Percentiles rank a stretch among this genome's conserved stretches.
Evolutionary conservation across 2,888 invertebrate species (phyloP).

Genomic region (Oasisia sp.): DNA sequence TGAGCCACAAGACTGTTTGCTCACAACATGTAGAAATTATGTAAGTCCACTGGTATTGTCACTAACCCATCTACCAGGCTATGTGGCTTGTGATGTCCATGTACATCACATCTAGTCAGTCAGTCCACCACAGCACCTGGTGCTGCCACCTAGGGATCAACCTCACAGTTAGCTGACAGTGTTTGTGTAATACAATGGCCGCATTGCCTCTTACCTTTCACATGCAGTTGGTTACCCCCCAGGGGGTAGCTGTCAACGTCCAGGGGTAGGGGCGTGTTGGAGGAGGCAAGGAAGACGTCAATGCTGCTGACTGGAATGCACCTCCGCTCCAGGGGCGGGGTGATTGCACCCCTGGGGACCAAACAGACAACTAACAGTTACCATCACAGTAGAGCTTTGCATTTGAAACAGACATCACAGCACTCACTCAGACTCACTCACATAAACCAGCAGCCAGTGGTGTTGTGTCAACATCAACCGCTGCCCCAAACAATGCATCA

Average conservation of each 20-base stretch:
- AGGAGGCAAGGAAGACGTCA: conserved; percentile 75
- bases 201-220: conserved; percentile 70
- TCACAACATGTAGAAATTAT: too few relatives aligned
- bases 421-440: too few relatives aligned
- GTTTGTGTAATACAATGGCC: background rate
- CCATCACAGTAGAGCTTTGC: background rate
- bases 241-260: conserved; percentile 74
- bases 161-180: background rate
- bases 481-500: too few relatives aligned
- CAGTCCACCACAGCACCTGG: background rate
- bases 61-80: background rate
- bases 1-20: too few relatives aligned
- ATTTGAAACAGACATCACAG: too few relatives aligned
- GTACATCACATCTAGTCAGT: too few relatives aligned
- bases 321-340: conserved; percentile 74
- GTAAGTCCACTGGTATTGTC: too few relatives aligned
- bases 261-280: conserved; percentile 73
- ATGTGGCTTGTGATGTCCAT: background rate
- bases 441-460: too few relatives aligned
- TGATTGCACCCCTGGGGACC: conserved; percentile 73
- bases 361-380: background rate
- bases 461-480: too few relatives aligned
- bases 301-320: conserved; percentile 74
- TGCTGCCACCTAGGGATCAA: background rate
- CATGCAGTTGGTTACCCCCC: conserved; percentile 75